Percentiles rank a stretch among this genome's conserved stretches.
These are phyloP conservation scores for Geotrupes spiniger DNA, from an alignment of 2,888 invertebrate species.

Conservation along the genomic window DNA sequence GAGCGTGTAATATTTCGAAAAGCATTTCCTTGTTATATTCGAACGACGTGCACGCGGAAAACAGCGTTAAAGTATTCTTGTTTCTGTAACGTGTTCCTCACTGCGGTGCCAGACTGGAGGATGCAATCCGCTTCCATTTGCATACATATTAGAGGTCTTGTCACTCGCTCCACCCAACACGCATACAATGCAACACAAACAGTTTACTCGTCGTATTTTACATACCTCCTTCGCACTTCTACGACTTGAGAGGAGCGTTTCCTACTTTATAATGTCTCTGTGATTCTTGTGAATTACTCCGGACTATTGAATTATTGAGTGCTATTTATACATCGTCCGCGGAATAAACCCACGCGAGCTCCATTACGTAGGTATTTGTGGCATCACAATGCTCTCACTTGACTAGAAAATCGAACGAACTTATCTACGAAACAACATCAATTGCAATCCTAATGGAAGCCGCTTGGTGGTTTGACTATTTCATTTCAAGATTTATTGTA, in stretches of 20 bases:
- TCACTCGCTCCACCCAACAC: conserved; percentile 27
- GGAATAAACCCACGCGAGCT: background rate
- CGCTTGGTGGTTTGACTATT: background rate
- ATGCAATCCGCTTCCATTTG: conserved; percentile 25
- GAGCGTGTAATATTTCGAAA: background rate
- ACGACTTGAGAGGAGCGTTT: no score
- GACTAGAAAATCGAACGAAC: no score
- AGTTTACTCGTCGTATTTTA: conserved; percentile 2
- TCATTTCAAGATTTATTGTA: background rate
- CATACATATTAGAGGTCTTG: conserved; percentile 31
- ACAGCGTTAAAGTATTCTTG: conserved; percentile 3
- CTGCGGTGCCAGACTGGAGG: conserved; percentile 2
- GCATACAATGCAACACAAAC: conserved; percentile 12
- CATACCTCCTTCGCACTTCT: conserved; percentile 13
- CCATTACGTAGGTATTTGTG: no score
- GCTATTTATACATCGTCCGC: background rate
- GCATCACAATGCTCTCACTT: no score
- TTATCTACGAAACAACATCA: background rate
- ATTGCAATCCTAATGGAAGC: background rate
- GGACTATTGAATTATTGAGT: no score
- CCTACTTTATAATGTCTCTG: no score
- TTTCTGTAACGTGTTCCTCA: background rate
- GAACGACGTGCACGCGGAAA: background rate
- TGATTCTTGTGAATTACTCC: no score
- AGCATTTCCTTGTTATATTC: conserved; percentile 5